phyloP scores from a whole-genome alignment of 2,888 invertebrate genomes.

The Eilema caniola region DNA sequence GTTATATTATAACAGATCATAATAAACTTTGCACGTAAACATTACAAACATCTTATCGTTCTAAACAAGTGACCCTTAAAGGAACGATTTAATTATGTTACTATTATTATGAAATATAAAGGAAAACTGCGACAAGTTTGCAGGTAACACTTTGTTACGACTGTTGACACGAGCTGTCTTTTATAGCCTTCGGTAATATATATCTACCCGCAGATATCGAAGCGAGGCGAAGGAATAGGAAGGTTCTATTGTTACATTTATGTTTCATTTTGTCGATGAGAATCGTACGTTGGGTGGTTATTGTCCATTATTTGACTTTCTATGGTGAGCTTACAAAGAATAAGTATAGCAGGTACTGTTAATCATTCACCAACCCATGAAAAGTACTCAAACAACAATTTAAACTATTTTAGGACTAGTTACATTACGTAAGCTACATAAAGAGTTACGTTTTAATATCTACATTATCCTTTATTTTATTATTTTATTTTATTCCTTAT shows the following conservation, averaged over 20 bases:
- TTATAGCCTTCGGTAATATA: constrained; percentile 17
- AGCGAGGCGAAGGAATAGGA: constrained; percentile 9
- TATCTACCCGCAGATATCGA: constrained; percentile 18
- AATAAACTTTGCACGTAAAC: constrained; percentile 3
- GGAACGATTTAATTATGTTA: constrained; percentile 3
- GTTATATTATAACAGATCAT: neutral
- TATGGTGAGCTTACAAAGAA: constrained; percentile 24
- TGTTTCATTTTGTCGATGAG: constrained; percentile 33
- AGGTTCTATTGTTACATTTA: constrained; percentile 29
- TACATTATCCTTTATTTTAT: no score
- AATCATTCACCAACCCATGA: neutral
- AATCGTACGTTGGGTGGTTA: constrained; percentile 16
- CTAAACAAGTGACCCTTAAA: neutral
- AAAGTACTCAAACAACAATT: neutral
- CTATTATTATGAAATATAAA: constrained; percentile 3
- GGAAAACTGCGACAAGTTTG: constrained; percentile 6
- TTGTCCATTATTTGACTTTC: constrained; percentile 25
- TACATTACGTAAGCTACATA: neutral
- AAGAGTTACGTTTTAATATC: no score
- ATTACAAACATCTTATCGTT: neutral
- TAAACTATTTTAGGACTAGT: no score
- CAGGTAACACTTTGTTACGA: constrained; percentile 4
- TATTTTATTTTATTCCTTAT: no score
- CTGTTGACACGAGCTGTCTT: constrained; percentile 11
- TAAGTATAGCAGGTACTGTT: constrained; percentile 8